A percentile compares a stretch with the other conserved stretches of the same genome.
phyloP scores from a whole-genome alignment of 2,888 invertebrate species.

The Adelognathus sp. region DNA sequence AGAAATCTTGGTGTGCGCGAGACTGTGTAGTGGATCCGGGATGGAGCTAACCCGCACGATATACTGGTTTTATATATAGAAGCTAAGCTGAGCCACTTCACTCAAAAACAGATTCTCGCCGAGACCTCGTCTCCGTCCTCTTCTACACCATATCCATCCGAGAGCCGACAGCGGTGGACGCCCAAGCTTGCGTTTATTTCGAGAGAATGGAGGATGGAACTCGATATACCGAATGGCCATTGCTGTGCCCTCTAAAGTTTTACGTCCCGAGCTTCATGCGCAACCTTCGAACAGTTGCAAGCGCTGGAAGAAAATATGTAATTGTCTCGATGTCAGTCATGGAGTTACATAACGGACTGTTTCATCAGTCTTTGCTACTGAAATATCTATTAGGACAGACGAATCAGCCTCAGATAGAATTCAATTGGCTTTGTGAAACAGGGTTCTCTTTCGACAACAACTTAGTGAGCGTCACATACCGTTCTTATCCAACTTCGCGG shows the following conservation, averaged over 20 bases:
- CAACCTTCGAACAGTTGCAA: background rate
- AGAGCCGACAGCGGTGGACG: constrained; percentile 32
- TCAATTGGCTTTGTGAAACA: no score
- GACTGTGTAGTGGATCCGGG: background rate
- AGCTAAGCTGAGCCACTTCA: constrained; percentile 42
- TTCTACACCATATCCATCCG: constrained; percentile 38
- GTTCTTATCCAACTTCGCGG: no score
- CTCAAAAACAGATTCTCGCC: constrained; percentile 53
- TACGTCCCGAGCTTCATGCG: background rate
- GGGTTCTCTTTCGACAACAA: no score
- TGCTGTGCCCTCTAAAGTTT: constrained; percentile 27
- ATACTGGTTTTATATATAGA: background rate
- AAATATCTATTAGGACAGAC: background rate
- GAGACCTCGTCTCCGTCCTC: constrained; percentile 30
- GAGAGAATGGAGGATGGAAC: constrained; percentile 23
- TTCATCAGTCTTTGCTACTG: background rate
- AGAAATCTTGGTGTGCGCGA: constrained; percentile 27
- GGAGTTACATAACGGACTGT: background rate
- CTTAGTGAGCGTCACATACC: no score
- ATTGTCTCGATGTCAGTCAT: background rate
- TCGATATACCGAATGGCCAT: background rate
- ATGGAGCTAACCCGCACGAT: background rate
- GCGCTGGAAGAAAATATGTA: background rate
- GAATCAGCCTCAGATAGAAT: no score
- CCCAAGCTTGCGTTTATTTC: constrained; percentile 27